These are phyloP conservation scores for Lysandra coridon DNA, from an alignment of 2,888 invertebrate genomes.

Conservation along the genomic window DNA sequence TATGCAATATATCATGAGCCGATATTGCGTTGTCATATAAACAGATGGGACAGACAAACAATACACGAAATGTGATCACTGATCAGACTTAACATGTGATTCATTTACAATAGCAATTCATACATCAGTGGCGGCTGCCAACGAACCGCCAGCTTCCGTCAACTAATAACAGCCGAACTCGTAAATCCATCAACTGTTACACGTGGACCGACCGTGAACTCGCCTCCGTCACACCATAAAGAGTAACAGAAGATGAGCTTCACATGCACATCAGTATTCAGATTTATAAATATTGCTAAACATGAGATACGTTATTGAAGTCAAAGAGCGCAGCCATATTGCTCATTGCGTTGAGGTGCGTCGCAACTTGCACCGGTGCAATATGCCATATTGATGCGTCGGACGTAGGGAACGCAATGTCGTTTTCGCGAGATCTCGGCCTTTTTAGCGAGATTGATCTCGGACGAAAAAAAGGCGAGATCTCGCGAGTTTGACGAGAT, in stretches of 20 bases:
- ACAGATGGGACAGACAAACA: neutral
- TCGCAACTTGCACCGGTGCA: no score
- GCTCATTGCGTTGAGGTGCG: no score
- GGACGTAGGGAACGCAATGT: no score
- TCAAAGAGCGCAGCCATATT: no score
- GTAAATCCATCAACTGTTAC: slow-evolving; percentile 55
- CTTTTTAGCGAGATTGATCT: no score
- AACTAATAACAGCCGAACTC: slow-evolving; percentile 43
- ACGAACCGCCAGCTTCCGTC: slow-evolving; percentile 35
- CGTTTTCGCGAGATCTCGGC: no score
- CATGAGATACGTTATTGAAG: no score
- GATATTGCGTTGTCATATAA: neutral
- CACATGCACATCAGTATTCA: no score
- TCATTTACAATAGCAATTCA: slow-evolving; percentile 27
- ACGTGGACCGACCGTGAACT: slow-evolving; percentile 54
- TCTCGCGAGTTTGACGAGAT: no score
- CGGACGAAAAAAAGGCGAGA: no score
- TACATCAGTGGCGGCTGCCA: slow-evolving; percentile 8
- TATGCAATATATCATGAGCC: neutral
- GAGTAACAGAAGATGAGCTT: neutral
- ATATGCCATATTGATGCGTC: no score
- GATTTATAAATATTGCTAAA: no score
- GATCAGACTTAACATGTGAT: neutral
- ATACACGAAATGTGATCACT: neutral
- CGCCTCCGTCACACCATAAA: slow-evolving; percentile 40